Conservation (phyloP, 2,797 vertebrate species). For the Lateolabrax maculatus region DNA sequence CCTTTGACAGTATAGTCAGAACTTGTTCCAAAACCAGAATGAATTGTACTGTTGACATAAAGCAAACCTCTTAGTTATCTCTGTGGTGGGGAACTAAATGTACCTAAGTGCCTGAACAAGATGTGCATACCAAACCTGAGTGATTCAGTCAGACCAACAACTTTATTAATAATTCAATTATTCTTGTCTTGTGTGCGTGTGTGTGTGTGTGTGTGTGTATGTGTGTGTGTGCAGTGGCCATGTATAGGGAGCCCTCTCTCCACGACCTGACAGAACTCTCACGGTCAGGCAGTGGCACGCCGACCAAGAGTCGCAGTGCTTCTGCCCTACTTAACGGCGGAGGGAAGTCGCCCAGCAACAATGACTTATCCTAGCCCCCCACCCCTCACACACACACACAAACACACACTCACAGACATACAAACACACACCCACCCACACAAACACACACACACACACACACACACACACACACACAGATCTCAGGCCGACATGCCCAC, state of each 20-base stretch:
- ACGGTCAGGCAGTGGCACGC: conserved; percentile 84
- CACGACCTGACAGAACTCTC: conserved; percentile 87
- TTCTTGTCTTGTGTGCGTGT: conserved; percentile 45
- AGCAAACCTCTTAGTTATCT: conserved; percentile 1
- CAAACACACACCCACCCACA: conserved; percentile 8
- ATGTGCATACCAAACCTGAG: conserved; percentile 25
- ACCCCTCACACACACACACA: conserved; percentile 39
- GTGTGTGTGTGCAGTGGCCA: conserved; percentile 76
- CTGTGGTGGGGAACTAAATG: neutral
- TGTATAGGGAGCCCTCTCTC: conserved; percentile 87
- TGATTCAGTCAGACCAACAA: conserved; percentile 9
- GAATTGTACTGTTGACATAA: neutral
- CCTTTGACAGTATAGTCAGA: neutral
- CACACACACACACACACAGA: conserved; percentile 56
- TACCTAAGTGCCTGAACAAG: conserved; percentile 5
- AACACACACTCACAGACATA: conserved; percentile 12
- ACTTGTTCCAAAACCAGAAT: neutral
- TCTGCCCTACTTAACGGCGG: conserved; percentile 84
- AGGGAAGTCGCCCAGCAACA: conserved; percentile 84
- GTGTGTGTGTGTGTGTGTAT: conserved; percentile 56
- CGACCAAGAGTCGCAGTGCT: conserved; percentile 86
- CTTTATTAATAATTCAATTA: conserved; percentile 10
- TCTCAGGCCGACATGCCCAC: conserved; percentile 78
- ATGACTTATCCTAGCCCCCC: conserved; percentile 84
- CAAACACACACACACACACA: conserved; percentile 26